phyloP scores from a whole-genome alignment of 2,888 invertebrate species.

The Temnothorax rugatulus region DNA sequence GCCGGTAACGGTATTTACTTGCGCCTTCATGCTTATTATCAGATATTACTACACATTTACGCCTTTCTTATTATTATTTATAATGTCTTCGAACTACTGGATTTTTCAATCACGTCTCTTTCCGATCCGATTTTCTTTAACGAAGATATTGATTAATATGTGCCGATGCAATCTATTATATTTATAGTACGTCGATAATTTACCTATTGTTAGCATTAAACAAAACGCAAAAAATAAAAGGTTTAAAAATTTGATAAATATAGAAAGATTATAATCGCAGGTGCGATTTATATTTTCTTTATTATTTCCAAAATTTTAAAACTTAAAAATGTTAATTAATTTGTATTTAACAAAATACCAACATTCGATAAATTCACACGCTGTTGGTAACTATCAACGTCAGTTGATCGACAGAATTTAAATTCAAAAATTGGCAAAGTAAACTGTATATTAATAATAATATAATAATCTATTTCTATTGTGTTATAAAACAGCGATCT shows the following conservation, averaged over 20 bases:
- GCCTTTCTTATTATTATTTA: background rate
- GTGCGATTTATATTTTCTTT: background rate
- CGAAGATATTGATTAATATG: background rate
- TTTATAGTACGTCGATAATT: background rate
- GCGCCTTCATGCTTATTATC: background rate
- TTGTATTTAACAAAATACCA: conserved; percentile 9
- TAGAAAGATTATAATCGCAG: background rate
- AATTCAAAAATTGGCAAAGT: background rate
- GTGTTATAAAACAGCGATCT: background rate
- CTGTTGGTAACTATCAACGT: background rate
- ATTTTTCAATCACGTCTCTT: background rate
- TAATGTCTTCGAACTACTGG: background rate
- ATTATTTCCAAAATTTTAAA: background rate
- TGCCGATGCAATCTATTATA: background rate
- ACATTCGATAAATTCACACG: background rate
- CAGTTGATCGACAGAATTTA: background rate
- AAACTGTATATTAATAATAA: background rate
- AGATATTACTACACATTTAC: background rate
- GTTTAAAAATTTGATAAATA: background rate
- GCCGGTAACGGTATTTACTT: background rate
- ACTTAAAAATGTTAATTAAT: background rate
- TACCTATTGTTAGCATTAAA: background rate
- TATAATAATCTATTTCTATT: background rate
- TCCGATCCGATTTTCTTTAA: background rate
- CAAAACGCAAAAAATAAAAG: background rate